Evolutionary conservation across 2,113 vertebrate species (phyloP).

Genomic region (Syrrhaptes paradoxus): DNA sequence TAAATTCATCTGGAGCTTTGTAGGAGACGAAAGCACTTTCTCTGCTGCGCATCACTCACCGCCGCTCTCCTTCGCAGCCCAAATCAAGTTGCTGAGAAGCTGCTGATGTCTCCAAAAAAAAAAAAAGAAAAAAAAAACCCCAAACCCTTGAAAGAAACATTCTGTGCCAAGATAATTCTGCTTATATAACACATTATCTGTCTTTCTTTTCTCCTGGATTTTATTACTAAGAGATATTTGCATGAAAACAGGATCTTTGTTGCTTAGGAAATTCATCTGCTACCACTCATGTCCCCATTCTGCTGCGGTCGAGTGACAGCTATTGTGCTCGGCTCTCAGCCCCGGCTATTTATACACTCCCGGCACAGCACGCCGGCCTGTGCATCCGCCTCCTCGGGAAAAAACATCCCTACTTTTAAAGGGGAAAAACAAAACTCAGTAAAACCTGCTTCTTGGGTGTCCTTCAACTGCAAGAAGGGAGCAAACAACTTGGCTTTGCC

Average conservation of each 20-base stretch:
- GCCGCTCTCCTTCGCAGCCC: background rate
- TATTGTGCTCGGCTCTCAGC: constrained; percentile 3
- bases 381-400: background rate
- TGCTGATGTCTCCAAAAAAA: background rate
- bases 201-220: constrained; percentile 41
- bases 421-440: background rate
- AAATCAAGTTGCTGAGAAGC: background rate
- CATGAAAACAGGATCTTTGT: constrained; percentile 66
- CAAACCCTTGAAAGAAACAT: constrained; percentile 10
- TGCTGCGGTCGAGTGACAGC: constrained; percentile 12
- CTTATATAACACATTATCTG: constrained; percentile 54
- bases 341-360: constrained; percentile 13
- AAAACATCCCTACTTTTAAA: background rate
- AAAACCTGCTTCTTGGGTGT: background rate
- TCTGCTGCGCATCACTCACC: background rate
- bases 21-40: background rate
- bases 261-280: constrained; percentile 56
- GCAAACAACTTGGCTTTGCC: background rate
- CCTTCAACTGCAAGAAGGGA: rapidly evolving
- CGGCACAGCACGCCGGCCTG: background rate
- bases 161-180: constrained; percentile 41
- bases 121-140: background rate
- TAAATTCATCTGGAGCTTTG: background rate
- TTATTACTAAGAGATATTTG: constrained; percentile 56
- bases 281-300: background rate